These are phyloP conservation scores for Ectobius pallidus DNA, from an alignment of 2,888 invertebrate species.

Conservation along the genomic window DNA sequence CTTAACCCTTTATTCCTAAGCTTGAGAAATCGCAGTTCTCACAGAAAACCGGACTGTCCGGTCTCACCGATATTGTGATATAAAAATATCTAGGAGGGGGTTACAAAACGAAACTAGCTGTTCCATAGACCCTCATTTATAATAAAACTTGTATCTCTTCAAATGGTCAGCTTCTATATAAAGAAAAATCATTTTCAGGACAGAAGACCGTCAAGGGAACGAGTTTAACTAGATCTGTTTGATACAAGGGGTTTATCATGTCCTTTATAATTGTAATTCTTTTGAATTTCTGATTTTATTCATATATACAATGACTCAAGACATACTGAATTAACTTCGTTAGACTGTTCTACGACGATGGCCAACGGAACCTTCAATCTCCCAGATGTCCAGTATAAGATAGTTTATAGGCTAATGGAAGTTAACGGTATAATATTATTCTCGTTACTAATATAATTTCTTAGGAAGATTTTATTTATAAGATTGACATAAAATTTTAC, in stretches of 20 bases:
- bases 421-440: no score
- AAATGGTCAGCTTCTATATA: slow-evolving; percentile 1
- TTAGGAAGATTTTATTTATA: no score
- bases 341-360: no score
- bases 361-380: no score
- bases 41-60: slow-evolving; percentile 3
- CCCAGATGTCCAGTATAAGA: no score
- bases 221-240: neutral
- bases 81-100: neutral
- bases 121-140: neutral
- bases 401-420: no score
- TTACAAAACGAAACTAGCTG: neutral
- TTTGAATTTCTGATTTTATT: neutral
- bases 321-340: no score
- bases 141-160: neutral
- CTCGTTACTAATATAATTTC: no score
- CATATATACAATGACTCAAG: no score
- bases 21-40: neutral
- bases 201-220: neutral
- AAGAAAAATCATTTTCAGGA: no score
- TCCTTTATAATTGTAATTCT: neutral
- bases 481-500: no score
- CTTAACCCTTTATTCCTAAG: neutral
- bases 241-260: no score
- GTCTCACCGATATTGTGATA: neutral